phyloP scores from a whole-genome alignment of 2,113 vertebrate genomes.

The Nesogale talazaci region DNA sequence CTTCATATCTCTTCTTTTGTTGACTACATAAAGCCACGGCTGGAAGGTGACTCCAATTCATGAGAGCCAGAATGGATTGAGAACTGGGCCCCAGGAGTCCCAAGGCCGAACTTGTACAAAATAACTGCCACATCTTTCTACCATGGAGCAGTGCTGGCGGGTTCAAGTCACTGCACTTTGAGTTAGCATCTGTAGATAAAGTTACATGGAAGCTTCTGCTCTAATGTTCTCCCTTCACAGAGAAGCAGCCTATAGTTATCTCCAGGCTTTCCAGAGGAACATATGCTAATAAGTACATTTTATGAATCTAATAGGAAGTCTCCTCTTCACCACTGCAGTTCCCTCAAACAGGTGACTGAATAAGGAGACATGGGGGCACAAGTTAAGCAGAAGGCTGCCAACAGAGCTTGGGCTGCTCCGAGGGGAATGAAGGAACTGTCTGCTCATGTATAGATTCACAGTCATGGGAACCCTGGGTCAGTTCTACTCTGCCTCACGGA shows the following conservation, averaged over 20 bases:
- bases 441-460: no score
- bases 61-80: background rate
- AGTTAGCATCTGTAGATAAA: background rate
- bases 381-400: no score
- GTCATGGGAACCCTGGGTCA: no score
- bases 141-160: background rate
- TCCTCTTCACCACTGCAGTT: background rate
- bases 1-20: background rate
- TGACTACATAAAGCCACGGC: background rate
- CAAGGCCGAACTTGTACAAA: background rate
- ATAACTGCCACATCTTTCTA: background rate
- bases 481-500: no score
- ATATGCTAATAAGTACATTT: background rate
- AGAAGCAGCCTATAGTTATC: background rate
- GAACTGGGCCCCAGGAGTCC: background rate
- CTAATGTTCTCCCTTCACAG: background rate
- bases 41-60: background rate
- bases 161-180: background rate
- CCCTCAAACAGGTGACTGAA: background rate
- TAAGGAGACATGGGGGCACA: no score
- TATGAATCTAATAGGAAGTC: background rate
- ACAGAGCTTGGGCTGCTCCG: background rate
- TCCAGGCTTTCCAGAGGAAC: background rate
- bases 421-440: no score
- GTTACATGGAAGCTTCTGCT: background rate